A percentile compares a stretch with the other conserved stretches of the same genome.
Evolutionary conservation across 1,140 invertebrate genomes (phyloP).

Genomic region (Nephotettix cincticeps): DNA sequence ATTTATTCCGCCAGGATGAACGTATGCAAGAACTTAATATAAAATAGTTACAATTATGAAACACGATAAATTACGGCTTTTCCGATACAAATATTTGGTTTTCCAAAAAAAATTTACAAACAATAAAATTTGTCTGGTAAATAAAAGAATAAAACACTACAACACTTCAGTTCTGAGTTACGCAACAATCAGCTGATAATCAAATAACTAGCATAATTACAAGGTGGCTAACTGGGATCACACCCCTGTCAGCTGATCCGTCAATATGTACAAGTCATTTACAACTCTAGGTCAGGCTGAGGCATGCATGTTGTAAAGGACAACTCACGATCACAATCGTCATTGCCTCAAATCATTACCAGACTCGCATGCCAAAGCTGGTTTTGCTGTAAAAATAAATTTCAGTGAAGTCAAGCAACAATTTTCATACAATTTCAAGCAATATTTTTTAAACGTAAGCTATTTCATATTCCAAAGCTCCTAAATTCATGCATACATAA

Average conservation of each 20-base stretch:
- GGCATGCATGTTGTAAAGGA: background rate
- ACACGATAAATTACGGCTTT: background rate
- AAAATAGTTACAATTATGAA: slow-evolving; percentile 14
- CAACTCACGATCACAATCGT: background rate
- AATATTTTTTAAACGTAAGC: background rate
- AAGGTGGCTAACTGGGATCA: background rate
- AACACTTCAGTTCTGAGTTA: slow-evolving; percentile 10
- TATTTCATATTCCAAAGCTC: background rate
- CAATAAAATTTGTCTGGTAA: background rate
- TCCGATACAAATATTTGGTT: slow-evolving; percentile 13
- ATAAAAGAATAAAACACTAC: slow-evolving; percentile 10
- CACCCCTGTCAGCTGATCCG: background rate
- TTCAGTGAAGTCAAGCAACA: slow-evolving; percentile 17
- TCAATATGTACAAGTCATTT: background rate
- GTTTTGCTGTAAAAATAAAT: slow-evolving; percentile 14
- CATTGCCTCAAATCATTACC: background rate
- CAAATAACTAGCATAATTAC: slow-evolving; percentile 17
- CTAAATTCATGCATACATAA: background rate
- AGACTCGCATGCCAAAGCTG: background rate
- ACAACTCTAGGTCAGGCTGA: background rate
- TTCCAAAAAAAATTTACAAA: background rate
- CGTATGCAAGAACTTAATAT: slow-evolving; percentile 20
- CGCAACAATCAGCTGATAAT: slow-evolving; percentile 14
- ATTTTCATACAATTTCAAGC: background rate
- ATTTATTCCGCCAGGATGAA: slow-evolving; percentile 18